phyloP scores from a whole-genome alignment of 2,888 invertebrate genomes.

The Antitype chi region DNA sequence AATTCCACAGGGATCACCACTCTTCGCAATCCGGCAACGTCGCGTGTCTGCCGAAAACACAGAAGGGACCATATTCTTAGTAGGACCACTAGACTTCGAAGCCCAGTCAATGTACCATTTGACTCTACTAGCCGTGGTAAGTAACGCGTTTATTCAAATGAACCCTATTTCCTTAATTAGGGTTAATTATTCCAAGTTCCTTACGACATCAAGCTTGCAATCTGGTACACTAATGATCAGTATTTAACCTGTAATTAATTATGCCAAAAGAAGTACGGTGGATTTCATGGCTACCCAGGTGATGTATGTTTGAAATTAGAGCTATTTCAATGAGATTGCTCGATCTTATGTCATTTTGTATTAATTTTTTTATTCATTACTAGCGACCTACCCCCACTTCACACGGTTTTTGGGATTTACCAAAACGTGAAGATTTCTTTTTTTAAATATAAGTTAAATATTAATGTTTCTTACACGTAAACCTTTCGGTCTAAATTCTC shows the following conservation, averaged over 20 bases:
- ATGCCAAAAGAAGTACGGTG: slow-evolving; percentile 55
- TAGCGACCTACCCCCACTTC: too few species aligned
- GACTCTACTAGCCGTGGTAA: slow-evolving; percentile 96
- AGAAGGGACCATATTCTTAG: slow-evolving; percentile 94
- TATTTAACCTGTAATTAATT: slow-evolving; percentile 67
- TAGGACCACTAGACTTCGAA: slow-evolving; percentile 96
- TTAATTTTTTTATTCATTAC: too few species aligned
- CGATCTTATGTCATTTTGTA: background rate
- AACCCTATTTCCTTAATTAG: slow-evolving; percentile 64
- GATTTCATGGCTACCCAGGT: slow-evolving; percentile 48
- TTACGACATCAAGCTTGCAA: slow-evolving; percentile 60
- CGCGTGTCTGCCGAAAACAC: slow-evolving; percentile 94
- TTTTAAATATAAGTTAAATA: too few species aligned
- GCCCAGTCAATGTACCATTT: slow-evolving; percentile 96
- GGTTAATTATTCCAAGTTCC: slow-evolving; percentile 66
- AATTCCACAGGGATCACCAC: slow-evolving; percentile 91
- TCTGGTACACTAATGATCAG: slow-evolving; percentile 64
- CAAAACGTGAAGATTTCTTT: too few species aligned
- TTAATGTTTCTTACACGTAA: too few species aligned
- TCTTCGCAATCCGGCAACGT: slow-evolving; percentile 95
- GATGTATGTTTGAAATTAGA: background rate
- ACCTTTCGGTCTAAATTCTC: too few species aligned
- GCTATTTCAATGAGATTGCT: background rate
- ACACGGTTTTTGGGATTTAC: too few species aligned
- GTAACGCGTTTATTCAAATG: slow-evolving; percentile 73